phyloP scores from a whole-genome alignment of 53 echinoderm and acorn worm genomes.

The Echinarachnius parma region DNA sequence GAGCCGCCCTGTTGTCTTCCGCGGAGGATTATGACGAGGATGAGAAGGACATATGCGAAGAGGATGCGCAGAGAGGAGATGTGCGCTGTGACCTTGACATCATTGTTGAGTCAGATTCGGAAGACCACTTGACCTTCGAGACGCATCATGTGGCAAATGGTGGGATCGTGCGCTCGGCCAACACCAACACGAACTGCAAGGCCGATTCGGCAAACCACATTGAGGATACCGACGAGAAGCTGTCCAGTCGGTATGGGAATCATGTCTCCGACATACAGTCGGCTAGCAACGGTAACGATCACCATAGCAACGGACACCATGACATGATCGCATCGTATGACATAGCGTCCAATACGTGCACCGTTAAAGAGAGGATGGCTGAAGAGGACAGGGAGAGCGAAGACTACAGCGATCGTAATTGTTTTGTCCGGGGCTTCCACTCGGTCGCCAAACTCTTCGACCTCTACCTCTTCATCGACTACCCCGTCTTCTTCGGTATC shows the following conservation, averaged over 20 bases:
- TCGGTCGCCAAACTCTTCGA: conserved; percentile 17
- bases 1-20: no score
- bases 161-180: conserved; percentile 1
- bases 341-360: background rate
- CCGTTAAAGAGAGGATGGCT: background rate
- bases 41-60: background rate
- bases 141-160: conserved; percentile 9
- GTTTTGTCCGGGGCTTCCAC: background rate
- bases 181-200: conserved; percentile 36
- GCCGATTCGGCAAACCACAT: background rate
- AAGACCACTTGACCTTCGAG: conserved; percentile 5
- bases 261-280: no score
- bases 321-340: conserved; percentile 20
- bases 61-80: background rate
- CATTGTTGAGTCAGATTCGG: conserved; percentile 9
- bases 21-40: no score
- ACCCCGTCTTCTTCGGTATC: conserved; percentile 37
- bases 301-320: conserved; percentile 8
- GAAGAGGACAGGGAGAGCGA: background rate
- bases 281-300: no score
- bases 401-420: background rate
- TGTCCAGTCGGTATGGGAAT: no score
- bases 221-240: background rate
- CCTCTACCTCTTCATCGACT: conserved; percentile 31
- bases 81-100: background rate